These are phyloP conservation scores for Epizoanthus scotinus DNA, from an alignment of 92 coral and sea anemone species.

Conservation along the genomic window DNA sequence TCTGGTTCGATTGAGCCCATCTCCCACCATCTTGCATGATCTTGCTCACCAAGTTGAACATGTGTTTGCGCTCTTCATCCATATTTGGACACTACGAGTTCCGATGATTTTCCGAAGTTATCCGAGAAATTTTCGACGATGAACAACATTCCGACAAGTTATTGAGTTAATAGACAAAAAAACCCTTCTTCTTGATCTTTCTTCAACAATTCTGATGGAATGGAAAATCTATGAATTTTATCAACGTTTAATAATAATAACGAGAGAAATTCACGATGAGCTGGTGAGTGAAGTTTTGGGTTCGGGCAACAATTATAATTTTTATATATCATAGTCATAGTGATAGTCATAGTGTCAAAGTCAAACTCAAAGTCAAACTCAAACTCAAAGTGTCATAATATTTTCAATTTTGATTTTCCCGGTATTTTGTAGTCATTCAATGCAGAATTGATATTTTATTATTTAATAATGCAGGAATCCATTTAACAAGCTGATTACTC, in stretches of 20 bases:
- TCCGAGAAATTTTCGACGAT: conserved; percentile 10
- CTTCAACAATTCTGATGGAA: background rate
- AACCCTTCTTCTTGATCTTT: too few relatives aligned
- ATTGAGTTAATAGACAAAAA: background rate
- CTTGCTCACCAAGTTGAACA: background rate
- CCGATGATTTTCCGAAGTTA: background rate
- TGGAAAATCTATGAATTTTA: too few relatives aligned
- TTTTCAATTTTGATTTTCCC: background rate
- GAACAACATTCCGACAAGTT: conserved; percentile 1
- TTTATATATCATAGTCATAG: background rate
- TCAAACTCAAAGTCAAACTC: too few relatives aligned
- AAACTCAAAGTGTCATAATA: background rate
- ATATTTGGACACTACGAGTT: conserved; percentile 14
- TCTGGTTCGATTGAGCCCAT: background rate
- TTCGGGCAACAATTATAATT: background rate
- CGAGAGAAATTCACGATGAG: conserved; percentile 7
- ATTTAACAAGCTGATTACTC: conserved; percentile 36
- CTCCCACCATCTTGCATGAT: conserved; percentile 30
- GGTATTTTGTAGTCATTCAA: background rate
- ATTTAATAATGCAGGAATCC: conserved; percentile 14
- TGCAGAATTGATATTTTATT: background rate
- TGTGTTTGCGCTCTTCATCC: background rate
- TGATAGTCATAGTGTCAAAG: background rate
- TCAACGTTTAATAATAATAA: too few relatives aligned
- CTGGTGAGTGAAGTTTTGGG: conserved; percentile 11